Evolutionary conservation across 2,113 vertebrate genomes (phyloP).

Genomic region (Ptychochromis oligacanthus): DNA sequence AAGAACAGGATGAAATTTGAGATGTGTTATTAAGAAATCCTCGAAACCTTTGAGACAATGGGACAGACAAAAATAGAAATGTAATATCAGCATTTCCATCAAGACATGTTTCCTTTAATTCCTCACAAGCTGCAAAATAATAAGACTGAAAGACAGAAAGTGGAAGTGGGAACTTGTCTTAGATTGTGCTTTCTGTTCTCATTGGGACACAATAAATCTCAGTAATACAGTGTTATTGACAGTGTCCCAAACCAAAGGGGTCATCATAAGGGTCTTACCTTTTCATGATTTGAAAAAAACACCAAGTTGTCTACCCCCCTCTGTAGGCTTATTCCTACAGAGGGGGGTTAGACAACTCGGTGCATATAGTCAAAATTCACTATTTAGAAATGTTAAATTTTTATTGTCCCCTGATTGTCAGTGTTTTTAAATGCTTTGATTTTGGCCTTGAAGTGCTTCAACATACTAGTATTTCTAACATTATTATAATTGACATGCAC

Average conservation of each 20-base stretch:
- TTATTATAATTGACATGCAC: neutral
- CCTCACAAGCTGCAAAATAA: neutral
- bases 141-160: conserved; percentile 28
- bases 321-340: no score
- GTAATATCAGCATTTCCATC: neutral
- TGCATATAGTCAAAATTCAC: neutral
- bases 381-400: no score
- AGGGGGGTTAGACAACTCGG: no score
- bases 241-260: neutral
- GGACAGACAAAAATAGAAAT: neutral
- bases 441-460: neutral
- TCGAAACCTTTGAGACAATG: neutral
- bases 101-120: neutral
- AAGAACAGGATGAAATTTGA: neutral
- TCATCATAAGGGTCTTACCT: neutral
- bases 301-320: neutral
- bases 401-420: no score
- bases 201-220: neutral
- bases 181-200: neutral
- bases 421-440: no score
- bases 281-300: neutral
- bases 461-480: neutral
- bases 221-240: neutral
- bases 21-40: neutral
- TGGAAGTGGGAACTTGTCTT: conserved; percentile 20